Percentiles rank a stretch among this genome's conserved stretches.
phyloP scores from a whole-genome alignment of 2,888 invertebrate species.

The Eupeodes latifasciatus region DNA sequence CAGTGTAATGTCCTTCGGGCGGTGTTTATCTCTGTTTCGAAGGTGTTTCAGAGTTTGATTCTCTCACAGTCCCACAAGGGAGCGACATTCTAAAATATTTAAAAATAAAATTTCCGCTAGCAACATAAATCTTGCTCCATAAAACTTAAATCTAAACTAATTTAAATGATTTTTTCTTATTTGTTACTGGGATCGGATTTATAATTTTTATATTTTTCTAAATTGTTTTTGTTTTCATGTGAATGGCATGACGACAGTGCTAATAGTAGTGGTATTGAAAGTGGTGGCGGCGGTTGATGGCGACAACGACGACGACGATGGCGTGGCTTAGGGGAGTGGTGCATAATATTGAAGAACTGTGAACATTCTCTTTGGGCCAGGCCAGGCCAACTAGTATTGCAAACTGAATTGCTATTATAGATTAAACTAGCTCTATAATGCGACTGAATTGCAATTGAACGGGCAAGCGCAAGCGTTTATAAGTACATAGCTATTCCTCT shows the following conservation, averaged over 20 bases:
- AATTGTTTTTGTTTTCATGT: slow-evolving; percentile 40
- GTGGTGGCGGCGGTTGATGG: neutral
- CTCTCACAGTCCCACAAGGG: neutral
- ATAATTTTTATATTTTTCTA: slow-evolving; percentile 17
- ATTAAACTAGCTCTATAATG: slow-evolving; percentile 52
- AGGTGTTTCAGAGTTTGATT: slow-evolving; percentile 44
- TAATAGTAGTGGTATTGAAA: neutral
- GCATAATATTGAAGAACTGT: slow-evolving; percentile 6
- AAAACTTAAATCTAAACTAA: slow-evolving; percentile 57
- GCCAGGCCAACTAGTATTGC: slow-evolving; percentile 26
- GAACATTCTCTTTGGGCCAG: slow-evolving; percentile 57
- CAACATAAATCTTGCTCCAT: slow-evolving; percentile 33
- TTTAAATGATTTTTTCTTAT: slow-evolving; percentile 55
- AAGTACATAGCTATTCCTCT: slow-evolving; percentile 15
- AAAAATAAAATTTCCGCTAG: slow-evolving; percentile 38
- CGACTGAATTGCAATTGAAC: slow-evolving; percentile 45
- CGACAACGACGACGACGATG: neutral
- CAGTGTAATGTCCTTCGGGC: slow-evolving; percentile 59
- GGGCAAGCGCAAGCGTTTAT: slow-evolving; percentile 8
- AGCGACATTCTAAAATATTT: slow-evolving; percentile 53
- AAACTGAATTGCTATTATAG: slow-evolving; percentile 62
- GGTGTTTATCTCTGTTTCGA: slow-evolving; percentile 41
- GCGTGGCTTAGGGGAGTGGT: slow-evolving; percentile 60
- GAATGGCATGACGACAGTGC: slow-evolving; percentile 38
- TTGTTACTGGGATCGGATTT: neutral